Evolutionary conservation across 2,888 invertebrate species (phyloP).

Genomic region (Stenchaetothrips biformis): DNA sequence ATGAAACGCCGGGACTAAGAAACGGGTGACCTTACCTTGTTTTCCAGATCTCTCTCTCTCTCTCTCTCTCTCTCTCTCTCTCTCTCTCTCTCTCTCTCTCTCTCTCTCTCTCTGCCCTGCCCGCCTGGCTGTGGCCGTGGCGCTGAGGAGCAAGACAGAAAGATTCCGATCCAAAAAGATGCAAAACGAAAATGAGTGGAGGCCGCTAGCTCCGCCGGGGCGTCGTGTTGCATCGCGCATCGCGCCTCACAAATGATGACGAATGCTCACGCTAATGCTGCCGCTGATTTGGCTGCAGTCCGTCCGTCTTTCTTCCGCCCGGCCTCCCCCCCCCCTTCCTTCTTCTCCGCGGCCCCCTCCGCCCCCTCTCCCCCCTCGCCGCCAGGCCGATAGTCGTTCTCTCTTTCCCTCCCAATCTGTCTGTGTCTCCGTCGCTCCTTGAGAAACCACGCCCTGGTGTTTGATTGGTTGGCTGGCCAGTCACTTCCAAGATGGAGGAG

Average conservation of each 20-base stretch:
- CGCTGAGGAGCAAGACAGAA: too few relatives aligned
- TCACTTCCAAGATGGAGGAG: constrained; percentile 20
- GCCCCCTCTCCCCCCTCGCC: not conserved
- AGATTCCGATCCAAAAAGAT: too few relatives aligned
- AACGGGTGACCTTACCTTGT: too few relatives aligned
- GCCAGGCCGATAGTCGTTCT: not conserved
- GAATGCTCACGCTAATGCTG: constrained; percentile 15
- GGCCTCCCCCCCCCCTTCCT: not conserved
- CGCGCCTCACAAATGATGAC: constrained; percentile 24
- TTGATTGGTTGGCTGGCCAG: constrained; percentile 22
- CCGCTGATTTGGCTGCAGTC: not conserved
- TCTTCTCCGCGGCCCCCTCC: not conserved
- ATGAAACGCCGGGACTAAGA: too few relatives aligned
- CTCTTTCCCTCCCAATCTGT: constrained; percentile 19
- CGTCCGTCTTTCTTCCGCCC: not conserved
- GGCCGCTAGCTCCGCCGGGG: too few relatives aligned
- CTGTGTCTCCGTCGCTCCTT: constrained; percentile 22
- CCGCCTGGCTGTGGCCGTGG: too few relatives aligned
- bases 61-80: too few relatives aligned
- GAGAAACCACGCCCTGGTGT: constrained; percentile 22
- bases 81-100: too few relatives aligned
- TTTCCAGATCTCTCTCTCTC: too few relatives aligned
- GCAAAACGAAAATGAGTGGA: too few relatives aligned
- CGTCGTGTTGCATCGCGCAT: not conserved
- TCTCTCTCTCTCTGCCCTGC: too few relatives aligned